Percentiles rank a stretch among this genome's conserved stretches.
Evolutionary conservation across 1,140 invertebrate species (phyloP).

Genomic region (Phocides pigmalion): DNA sequence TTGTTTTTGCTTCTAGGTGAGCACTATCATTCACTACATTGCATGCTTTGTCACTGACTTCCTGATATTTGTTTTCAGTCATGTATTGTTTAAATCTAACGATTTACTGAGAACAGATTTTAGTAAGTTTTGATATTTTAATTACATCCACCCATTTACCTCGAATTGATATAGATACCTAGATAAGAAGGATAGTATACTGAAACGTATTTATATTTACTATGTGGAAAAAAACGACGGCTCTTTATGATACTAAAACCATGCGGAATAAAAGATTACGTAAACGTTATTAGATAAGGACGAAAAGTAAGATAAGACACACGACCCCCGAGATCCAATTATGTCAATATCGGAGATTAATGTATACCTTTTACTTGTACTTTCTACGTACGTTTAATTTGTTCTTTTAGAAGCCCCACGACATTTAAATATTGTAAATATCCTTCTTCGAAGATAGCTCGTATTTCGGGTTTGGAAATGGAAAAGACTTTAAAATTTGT

Average conservation of each 20-base stretch:
- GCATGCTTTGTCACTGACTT: conserved; percentile 49
- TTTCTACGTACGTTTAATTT: not conserved
- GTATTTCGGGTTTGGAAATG: no score
- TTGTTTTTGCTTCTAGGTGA: conserved; percentile 91
- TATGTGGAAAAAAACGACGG: no score
- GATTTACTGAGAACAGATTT: not conserved
- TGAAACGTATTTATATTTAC: not conserved
- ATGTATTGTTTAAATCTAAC: not conserved
- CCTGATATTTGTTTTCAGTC: conserved; percentile 16
- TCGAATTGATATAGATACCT: not conserved
- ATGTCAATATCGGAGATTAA: not conserved
- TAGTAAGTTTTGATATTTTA: conserved; percentile 1
- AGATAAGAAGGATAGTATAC: no score
- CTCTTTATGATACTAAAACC: not conserved
- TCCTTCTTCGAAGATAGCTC: no score
- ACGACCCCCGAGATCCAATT: not conserved
- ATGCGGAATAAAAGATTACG: not conserved
- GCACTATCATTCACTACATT: conserved; percentile 75
- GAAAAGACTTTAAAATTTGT: not conserved
- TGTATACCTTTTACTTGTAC: not conserved
- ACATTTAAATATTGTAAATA: no score
- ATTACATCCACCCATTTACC: not conserved
- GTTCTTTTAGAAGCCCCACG: no score
- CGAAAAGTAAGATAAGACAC: not conserved
- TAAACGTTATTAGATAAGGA: not conserved